phyloP scores from a whole-genome alignment of 2,888 invertebrate species.

The Orgyia antiqua region DNA sequence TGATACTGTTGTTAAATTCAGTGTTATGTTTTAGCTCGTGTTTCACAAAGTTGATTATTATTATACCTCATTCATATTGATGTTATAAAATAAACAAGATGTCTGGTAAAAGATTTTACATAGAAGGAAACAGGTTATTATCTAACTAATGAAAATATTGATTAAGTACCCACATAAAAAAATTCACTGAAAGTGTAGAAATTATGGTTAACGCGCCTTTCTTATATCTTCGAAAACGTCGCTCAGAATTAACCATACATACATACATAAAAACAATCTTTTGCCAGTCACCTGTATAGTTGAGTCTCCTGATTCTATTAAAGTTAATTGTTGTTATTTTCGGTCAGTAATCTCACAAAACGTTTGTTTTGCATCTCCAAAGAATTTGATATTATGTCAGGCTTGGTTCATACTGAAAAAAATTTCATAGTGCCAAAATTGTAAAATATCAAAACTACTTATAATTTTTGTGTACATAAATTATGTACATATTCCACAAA shows the following conservation, averaged over 20 bases:
- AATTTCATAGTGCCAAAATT: constrained; percentile 60
- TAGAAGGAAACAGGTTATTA: too few species aligned
- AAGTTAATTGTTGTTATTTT: constrained; percentile 48
- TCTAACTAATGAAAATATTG: too few species aligned
- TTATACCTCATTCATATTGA: constrained; percentile 19
- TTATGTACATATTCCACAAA: constrained; percentile 28
- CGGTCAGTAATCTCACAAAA: constrained; percentile 51
- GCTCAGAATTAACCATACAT: too few species aligned
- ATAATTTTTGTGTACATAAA: constrained; percentile 28
- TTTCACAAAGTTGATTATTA: constrained; percentile 28
- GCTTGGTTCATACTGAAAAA: constrained; percentile 27
- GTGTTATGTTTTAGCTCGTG: constrained; percentile 18
- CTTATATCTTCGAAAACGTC: too few species aligned
- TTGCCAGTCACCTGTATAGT: too few species aligned
- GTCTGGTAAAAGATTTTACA: too few species aligned
- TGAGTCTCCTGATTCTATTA: constrained; percentile 36
- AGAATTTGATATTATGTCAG: constrained; percentile 40
- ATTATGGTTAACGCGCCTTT: too few species aligned
- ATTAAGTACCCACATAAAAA: too few species aligned
- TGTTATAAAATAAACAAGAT: too few species aligned
- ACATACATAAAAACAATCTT: too few species aligned
- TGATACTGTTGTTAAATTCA: constrained; percentile 16
- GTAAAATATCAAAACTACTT: constrained; percentile 41
- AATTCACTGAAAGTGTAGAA: too few species aligned
- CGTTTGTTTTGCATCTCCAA: constrained; percentile 43